Evolutionary conservation across 2,888 invertebrate species (phyloP), one percentile per base, ranked within the genome.

Genomic region (Agrochola macilenta): DNA sequence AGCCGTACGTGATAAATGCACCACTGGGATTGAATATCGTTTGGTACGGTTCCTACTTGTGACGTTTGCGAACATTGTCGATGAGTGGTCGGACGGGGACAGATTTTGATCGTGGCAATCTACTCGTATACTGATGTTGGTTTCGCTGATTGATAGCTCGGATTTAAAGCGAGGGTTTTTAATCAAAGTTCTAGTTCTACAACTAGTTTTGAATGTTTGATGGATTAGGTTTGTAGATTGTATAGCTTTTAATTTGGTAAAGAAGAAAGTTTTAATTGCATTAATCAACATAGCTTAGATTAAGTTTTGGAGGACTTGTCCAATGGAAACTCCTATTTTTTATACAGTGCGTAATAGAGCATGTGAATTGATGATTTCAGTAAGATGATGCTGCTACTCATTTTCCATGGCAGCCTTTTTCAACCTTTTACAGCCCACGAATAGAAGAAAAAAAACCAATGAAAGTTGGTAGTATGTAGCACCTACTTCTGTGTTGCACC

Each of bases 1-100:
- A 86, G 84, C 77, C 77, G 76, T 79, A 81, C 88, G 86, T 88
- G 88, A 87, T 88, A 83, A 87, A 86, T 86, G 87, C 79, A 74
- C 81, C 82, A 46, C 65, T 60, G 87, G 88, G 83, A 86, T 88
- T 82, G 81, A 85, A 87, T 83, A 80, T 60, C 84, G 81, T 78
- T 82, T 76, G 54, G 74, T 57, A n/a, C 17, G 30, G 54, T 57
- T 72, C 61, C 69, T 72, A 77, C 74, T 66, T 54, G 73, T 46
- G 20, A 68, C 66, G 46, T 20, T 71, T 5, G 73, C 52, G 69
- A 66, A 84, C 71, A 70, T 73, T 69, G 72, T 65, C 80, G 69
- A 12, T 12, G 76, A 74, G 69, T 65, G 73, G 8, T 17, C 11
- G 60, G 3, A n/a, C 35, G 12, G 11, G 17, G 39, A 17, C 84